Evolutionary conservation across 2,113 vertebrate genomes (phyloP).

Genomic region (Halcyon senegalensis): DNA sequence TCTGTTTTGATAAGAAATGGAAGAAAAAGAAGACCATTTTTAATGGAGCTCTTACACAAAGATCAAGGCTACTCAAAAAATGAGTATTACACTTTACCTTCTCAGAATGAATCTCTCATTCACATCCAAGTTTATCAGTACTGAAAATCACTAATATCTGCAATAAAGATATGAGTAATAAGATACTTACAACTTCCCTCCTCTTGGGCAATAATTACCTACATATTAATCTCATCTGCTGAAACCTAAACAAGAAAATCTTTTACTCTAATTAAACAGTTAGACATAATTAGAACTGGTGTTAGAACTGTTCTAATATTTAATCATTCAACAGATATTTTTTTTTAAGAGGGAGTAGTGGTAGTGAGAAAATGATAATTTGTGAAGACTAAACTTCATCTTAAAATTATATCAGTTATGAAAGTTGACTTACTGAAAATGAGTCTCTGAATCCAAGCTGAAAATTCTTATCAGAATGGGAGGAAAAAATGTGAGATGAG

Average conservation of each 20-base stretch:
- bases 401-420: background rate
- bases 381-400: background rate
- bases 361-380: background rate
- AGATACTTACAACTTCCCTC: background rate
- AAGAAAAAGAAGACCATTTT: background rate
- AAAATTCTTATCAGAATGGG: background rate
- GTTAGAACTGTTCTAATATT: background rate
- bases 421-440: background rate
- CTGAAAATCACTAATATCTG: background rate
- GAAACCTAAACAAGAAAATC: background rate
- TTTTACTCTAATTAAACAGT: background rate
- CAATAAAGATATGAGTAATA: background rate
- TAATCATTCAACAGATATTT: background rate
- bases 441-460: background rate
- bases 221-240: background rate
- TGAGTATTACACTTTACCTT: background rate
- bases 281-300: background rate
- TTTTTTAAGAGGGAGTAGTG: background rate
- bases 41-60: background rate
- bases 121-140: background rate
- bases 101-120: background rate
- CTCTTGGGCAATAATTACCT: background rate
- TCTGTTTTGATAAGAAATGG: background rate
- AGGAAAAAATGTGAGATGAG: background rate
- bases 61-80: background rate